A percentile compares a stretch with the other conserved stretches of the same genome.
phyloP scores from a whole-genome alignment of 2,888 invertebrate genomes.

The Archips xylosteana region DNA sequence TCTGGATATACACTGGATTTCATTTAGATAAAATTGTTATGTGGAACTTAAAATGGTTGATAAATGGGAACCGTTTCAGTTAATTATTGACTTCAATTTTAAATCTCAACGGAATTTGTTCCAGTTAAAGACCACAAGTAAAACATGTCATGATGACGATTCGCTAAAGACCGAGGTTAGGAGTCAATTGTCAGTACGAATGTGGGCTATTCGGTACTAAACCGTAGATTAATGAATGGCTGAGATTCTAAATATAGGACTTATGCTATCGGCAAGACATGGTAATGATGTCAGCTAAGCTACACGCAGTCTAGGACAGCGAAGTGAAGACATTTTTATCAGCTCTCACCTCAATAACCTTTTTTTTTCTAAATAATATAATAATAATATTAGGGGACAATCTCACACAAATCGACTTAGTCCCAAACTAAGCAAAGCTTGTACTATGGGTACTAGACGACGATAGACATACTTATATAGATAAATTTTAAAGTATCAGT shows the following conservation, averaged over 20 bases:
- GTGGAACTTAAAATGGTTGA: background rate
- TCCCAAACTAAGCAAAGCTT: no score
- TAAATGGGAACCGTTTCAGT: background rate
- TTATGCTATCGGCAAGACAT: slow-evolving; percentile 74
- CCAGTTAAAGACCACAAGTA: slow-evolving; percentile 9
- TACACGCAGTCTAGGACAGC: background rate
- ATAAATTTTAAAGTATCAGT: no score
- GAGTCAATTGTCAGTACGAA: slow-evolving; percentile 67
- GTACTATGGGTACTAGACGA: no score
- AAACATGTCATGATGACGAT: slow-evolving; percentile 32
- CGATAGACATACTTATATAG: no score
- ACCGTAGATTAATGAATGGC: slow-evolving; percentile 77
- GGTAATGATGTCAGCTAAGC: slow-evolving; percentile 72
- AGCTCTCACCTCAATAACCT: no score
- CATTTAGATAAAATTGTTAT: no score
- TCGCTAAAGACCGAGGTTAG: slow-evolving; percentile 67
- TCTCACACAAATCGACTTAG: no score
- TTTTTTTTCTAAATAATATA: no score
- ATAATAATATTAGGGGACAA: no score
- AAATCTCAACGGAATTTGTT: slow-evolving; percentile 6
- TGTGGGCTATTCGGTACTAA: slow-evolving; percentile 53
- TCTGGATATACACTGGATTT: no score
- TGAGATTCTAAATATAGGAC: slow-evolving; percentile 84
- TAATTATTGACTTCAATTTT: background rate
- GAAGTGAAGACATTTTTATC: no score